Base-by-base conservation (phyloP, 1,140 invertebrate species). In the Sycobia sp. region DNA sequence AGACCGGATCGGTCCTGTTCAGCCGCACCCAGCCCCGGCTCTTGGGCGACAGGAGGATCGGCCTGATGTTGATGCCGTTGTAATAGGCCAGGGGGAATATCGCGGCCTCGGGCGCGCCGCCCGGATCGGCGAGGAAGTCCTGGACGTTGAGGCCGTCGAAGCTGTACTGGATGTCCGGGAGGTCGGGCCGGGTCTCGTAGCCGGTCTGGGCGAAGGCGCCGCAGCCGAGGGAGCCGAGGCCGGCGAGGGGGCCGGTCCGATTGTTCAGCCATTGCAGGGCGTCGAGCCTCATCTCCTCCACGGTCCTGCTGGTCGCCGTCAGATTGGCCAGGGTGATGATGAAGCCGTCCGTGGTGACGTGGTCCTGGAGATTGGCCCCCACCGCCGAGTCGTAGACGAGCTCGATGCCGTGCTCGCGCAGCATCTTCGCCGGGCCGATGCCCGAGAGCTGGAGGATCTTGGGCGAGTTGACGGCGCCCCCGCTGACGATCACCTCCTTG, bases 301-400 rank as follows among this genome's bases (percentile, higher is more conserved):
- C 73, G 66, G 77, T 75, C 22, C 69, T 72, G 5, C 22, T 63
- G 1, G 78, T 86, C 0, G 84, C 77, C 0, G 86, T 84, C 18
- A 82, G 76, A 62, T 87, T 87, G 0, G 70, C 76, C 34, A 87
- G 39, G 0, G 58, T 57, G 0, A 70, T 84, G 0, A 88, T 77
- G 0, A 87, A 73, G 16, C 86, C 83, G 67, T 84, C 82, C n/a
- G 83, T 84, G 0, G 86, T 86, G 0, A 83, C 67, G 69, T 89
- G 87, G 68, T 89, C 88, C 71, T 88, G 86, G 0, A 93, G 82
- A 75, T 92, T 92, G 49, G 85, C 72, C 0, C 91, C 91, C 2
- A 93, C 91, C 0, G 87, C 85, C 5, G 91, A 75, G 69, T 90
- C 84, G 51, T 79, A 41, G 4, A 85, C 66, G 1, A 84, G 69